A percentile compares a stretch with the other conserved stretches of the same genome.
Conservation (phyloP, 2,888 invertebrate species). For the Oscheius myriophilus region DNA sequence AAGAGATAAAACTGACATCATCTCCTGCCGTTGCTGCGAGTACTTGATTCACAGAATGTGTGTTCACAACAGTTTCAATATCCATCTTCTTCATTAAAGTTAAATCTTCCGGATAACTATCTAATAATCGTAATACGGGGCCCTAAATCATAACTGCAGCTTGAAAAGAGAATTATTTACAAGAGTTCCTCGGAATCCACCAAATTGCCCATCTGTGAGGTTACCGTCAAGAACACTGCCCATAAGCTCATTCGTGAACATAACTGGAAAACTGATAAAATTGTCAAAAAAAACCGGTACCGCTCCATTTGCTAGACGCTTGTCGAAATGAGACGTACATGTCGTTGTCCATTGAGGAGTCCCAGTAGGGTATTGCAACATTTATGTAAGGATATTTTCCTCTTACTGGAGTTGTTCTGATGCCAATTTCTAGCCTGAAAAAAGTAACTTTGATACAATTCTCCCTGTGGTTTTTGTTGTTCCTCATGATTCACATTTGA, state of each 20-base stretch:
- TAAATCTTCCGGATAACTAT: not conserved
- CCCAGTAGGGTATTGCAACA: conserved; percentile 9
- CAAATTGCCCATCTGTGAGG: not conserved
- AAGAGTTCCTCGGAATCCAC: too few species aligned
- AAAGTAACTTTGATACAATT: not conserved
- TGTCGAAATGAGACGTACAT: not conserved
- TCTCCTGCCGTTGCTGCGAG: conserved; percentile 7
- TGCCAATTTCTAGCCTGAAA: conserved; percentile 12
- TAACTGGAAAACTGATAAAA: too few species aligned
- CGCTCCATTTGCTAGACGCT: not conserved
- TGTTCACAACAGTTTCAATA: not conserved
- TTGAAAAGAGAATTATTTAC: too few species aligned
- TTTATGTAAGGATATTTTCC: not conserved
- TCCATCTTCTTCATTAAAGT: not conserved
- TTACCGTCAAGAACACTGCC: not conserved
- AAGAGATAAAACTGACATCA: not conserved
- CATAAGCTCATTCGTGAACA: not conserved
- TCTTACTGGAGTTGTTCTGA: not conserved
- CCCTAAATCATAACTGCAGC: conserved; percentile 5
- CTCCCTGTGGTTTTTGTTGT: not conserved
- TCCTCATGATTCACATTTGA: too few species aligned
- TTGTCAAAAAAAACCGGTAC: not conserved
- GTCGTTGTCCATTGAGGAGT: conserved; percentile 1
- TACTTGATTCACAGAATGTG: not conserved
- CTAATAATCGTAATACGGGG: not conserved